These are phyloP conservation scores for Saccopteryx leptura DNA, from an alignment of 2,113 vertebrate species.

Conservation along the genomic window DNA sequence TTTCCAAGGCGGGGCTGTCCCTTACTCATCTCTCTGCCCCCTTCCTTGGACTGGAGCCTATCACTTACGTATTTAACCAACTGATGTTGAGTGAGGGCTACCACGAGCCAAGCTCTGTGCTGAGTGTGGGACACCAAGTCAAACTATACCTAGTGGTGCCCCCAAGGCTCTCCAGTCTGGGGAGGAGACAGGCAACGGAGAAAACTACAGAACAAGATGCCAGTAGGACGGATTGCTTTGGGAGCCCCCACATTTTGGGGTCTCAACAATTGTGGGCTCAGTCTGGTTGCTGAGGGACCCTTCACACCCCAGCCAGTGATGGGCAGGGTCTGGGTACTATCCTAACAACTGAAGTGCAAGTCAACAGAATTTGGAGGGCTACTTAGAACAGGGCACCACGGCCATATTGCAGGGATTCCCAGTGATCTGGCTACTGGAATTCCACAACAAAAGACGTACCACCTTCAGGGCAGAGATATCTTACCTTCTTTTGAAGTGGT, in stretches of 20 bases:
- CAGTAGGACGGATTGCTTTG: not conserved
- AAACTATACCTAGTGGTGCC: rapidly evolving
- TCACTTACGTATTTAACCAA: rapidly evolving
- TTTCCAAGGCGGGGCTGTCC: not conserved
- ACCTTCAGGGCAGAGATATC: not conserved
- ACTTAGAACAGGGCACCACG: rapidly evolving
- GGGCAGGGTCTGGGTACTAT: not conserved
- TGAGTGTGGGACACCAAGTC: rapidly evolving
- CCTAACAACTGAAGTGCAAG: not conserved
- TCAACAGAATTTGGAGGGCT: not conserved
- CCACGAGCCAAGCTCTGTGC: not conserved
- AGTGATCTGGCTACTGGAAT: rapidly evolving
- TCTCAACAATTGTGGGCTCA: not conserved
- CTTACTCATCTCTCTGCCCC: not conserved
- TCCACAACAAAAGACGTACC: not conserved
- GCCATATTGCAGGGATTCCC: not conserved
- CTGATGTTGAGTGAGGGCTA: not conserved
- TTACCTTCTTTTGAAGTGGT: not conserved
- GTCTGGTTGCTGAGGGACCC: not conserved
- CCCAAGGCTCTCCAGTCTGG: rapidly evolving
- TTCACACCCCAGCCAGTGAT: not conserved
- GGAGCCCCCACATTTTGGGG: not conserved
- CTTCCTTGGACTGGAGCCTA: not conserved
- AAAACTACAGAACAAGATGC: not conserved
- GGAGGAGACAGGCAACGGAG: not conserved